Conservation (phyloP, 2,797 vertebrate genomes). For the Rhinogobio ventralis region DNA sequence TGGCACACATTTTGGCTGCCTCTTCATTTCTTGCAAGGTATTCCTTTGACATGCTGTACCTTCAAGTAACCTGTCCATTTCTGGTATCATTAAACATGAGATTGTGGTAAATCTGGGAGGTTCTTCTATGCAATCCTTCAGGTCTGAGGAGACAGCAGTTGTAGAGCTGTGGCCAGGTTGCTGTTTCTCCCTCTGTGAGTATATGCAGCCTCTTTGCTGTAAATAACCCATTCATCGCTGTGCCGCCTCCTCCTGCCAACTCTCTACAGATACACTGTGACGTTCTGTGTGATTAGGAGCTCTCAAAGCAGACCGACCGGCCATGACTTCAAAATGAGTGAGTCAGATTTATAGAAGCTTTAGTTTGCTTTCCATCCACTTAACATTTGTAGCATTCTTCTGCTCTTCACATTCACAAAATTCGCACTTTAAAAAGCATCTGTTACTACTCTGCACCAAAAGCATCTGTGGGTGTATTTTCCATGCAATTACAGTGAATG, state of each 20-base stretch:
- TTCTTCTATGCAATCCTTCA: background rate
- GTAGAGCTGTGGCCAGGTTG: background rate
- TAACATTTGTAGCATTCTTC: slow-evolving; percentile 9
- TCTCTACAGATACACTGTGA: slow-evolving; percentile 25
- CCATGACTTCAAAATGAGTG: slow-evolving; percentile 40
- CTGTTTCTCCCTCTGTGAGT: slow-evolving; percentile 11
- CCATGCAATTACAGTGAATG: slow-evolving; percentile 25
- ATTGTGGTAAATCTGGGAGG: background rate
- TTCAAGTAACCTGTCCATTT: slow-evolving; percentile 18
- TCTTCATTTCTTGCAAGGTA: background rate
- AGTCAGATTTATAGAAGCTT: slow-evolving; percentile 29
- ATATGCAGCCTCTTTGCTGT: slow-evolving; percentile 11
- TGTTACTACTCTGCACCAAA: slow-evolving; percentile 11
- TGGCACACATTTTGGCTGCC: background rate
- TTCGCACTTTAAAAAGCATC: slow-evolving; percentile 29
- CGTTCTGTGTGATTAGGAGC: slow-evolving; percentile 32
- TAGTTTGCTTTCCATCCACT: slow-evolving; percentile 10
- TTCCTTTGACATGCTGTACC: background rate
- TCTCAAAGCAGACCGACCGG: slow-evolving; percentile 23
- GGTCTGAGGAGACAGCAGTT: background rate
- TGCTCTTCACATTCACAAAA: slow-evolving; percentile 1
- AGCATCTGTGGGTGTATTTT: background rate
- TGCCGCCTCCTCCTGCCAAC: slow-evolving; percentile 22
- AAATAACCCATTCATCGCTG: slow-evolving; percentile 37
- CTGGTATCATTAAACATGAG: background rate